These are phyloP conservation scores for Penaeus vannamei DNA, from an alignment of 1,140 invertebrate genomes.

Conservation along the genomic window DNA sequence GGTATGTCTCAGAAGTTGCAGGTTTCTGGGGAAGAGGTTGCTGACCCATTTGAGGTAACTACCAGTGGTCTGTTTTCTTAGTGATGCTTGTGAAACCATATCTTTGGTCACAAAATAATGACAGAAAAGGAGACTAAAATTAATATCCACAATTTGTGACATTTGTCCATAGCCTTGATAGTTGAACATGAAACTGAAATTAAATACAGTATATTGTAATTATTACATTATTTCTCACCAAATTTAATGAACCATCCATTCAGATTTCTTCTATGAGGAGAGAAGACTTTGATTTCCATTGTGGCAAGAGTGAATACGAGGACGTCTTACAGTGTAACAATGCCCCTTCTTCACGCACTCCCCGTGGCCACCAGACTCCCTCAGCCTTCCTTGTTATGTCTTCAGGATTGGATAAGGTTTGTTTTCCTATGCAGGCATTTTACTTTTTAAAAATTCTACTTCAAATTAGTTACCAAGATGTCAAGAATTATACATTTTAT, in stretches of 20 bases:
- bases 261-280: slow-evolving; percentile 78
- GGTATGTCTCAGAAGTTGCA: slow-evolving; percentile 80
- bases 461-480: too few species aligned
- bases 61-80: neutral
- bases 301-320: slow-evolving; percentile 82
- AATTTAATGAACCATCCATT: neutral
- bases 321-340: slow-evolving; percentile 88
- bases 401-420: slow-evolving; percentile 87
- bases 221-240: neutral
- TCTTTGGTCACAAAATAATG: too few species aligned
- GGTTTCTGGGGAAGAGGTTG: slow-evolving; percentile 81
- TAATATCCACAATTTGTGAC: too few species aligned
- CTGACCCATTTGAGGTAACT: slow-evolving; percentile 93
- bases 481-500: too few species aligned
- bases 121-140: too few species aligned
- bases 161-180: too few species aligned
- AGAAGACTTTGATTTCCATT: slow-evolving; percentile 87
- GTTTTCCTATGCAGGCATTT: slow-evolving; percentile 3
- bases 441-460: neutral
- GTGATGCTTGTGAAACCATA: too few species aligned
- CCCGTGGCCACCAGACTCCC: slow-evolving; percentile 89
- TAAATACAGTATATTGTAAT: neutral
- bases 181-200: too few species aligned
- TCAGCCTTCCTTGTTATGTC: slow-evolving; percentile 91
- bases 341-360: slow-evolving; percentile 78